Evolutionary conservation across 2,113 vertebrate species (phyloP).

Genomic region (Noctilio leporinus): DNA sequence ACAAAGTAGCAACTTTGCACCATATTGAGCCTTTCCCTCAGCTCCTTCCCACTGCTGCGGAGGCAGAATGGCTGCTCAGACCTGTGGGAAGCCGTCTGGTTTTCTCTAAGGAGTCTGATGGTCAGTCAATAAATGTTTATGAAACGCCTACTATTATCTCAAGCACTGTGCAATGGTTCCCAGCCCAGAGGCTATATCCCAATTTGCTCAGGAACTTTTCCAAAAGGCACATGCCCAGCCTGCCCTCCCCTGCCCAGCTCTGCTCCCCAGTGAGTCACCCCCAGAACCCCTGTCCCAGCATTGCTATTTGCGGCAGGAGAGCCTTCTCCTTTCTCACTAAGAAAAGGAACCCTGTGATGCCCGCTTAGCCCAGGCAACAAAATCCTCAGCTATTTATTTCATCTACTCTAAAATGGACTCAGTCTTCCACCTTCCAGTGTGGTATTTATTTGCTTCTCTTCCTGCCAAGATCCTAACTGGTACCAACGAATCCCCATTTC

Average conservation of each 20-base stretch:
- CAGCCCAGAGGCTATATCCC: not conserved
- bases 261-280: not conserved
- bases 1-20: not conserved
- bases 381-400: not conserved
- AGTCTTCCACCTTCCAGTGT: not conserved
- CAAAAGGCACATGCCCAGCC: not conserved
- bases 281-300: not conserved
- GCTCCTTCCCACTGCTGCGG: not conserved
- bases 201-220: not conserved
- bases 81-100: not conserved
- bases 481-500: not conserved
- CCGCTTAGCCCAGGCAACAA: not conserved
- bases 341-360: not conserved
- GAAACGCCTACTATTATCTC: not conserved
- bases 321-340: not conserved
- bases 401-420: not conserved
- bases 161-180: not conserved
- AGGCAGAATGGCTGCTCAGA: not conserved
- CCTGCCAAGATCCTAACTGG: not conserved
- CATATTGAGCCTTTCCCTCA: not conserved
- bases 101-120: not conserved
- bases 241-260: too few relatives aligned
- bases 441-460: not conserved
- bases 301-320: not conserved
- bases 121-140: not conserved